phyloP scores from a whole-genome alignment of 2,888 invertebrate species.

The Ellobium chinense region DNA sequence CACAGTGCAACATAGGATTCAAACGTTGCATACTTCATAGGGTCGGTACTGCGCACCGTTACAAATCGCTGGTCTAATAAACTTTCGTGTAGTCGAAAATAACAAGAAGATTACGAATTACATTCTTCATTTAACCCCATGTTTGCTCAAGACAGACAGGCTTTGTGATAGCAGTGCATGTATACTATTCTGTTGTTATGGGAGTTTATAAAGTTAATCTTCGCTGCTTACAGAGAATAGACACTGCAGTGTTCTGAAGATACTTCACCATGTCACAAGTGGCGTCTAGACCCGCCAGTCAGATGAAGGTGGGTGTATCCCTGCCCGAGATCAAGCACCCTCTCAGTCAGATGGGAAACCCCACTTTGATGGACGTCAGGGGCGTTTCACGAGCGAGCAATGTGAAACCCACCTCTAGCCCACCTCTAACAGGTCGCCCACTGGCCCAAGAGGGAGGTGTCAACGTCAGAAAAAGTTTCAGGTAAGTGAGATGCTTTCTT shows the following conservation, averaged over 20 bases:
- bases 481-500: conserved; percentile 12
- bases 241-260: background rate
- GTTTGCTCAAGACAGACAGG: background rate
- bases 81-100: too few species aligned
- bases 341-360: conserved; percentile 72
- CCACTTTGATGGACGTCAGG: conserved; percentile 69
- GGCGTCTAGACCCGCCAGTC: conserved; percentile 60
- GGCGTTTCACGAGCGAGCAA: conserved; percentile 71
- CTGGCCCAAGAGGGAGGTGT: conserved; percentile 67
- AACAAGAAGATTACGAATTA: too few species aligned
- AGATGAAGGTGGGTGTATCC: conserved; percentile 59
- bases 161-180: too few species aligned
- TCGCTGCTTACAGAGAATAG: background rate
- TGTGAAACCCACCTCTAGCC: conserved; percentile 56
- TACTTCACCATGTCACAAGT: conserved; percentile 64
- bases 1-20: too few species aligned
- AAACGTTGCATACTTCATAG: too few species aligned
- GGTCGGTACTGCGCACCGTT: too few species aligned
- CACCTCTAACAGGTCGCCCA: conserved; percentile 62
- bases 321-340: conserved; percentile 76
- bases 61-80: too few species aligned
- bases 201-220: too few species aligned
- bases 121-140: too few species aligned
- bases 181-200: too few species aligned
- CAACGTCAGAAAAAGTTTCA: conserved; percentile 5